A percentile compares a stretch with the other conserved stretches of the same genome.
Evolutionary conservation across 2,113 vertebrate species (phyloP).

Genomic region (Eublepharis macularius): DNA sequence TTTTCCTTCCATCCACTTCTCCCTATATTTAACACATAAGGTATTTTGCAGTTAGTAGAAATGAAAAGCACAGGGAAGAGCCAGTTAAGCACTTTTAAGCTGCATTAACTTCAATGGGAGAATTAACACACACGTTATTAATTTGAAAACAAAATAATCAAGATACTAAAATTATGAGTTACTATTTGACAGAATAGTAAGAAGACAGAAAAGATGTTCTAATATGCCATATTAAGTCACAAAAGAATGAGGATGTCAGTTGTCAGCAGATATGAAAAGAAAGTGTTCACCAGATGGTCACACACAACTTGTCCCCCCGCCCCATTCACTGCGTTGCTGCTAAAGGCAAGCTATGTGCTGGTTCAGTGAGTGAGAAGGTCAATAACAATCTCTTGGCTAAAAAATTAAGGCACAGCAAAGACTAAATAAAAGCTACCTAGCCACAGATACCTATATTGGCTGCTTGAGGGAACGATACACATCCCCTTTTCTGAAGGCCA

Average conservation of each 20-base stretch:
- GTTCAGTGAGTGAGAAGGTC: neutral
- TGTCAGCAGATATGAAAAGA: neutral
- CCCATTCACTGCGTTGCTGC: neutral
- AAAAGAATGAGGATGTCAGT: neutral
- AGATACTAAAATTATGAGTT: neutral
- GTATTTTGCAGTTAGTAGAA: slow-evolving; percentile 41
- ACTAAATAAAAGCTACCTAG: neutral
- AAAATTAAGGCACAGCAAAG: neutral
- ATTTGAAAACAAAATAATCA: neutral
- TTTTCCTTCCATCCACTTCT: slow-evolving; percentile 40
- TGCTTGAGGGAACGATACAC: neutral
- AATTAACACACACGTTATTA: slow-evolving; percentile 10
- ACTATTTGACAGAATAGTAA: neutral
- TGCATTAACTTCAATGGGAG: slow-evolving; percentile 9
- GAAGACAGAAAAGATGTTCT: neutral
- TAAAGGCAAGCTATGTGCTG: neutral
- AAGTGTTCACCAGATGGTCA: neutral
- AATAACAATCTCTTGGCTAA: neutral
- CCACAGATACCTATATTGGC: neutral
- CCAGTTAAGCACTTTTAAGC: slow-evolving; percentile 28
- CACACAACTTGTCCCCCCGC: too few relatives aligned
- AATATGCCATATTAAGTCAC: neutral
- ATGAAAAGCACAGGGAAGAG: slow-evolving; percentile 27
- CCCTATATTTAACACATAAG: slow-evolving; percentile 44
- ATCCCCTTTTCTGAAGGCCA: neutral